Evolutionary conservation across 2,888 invertebrate genomes (phyloP).

Genomic region (Laspeyria flexula): DNA sequence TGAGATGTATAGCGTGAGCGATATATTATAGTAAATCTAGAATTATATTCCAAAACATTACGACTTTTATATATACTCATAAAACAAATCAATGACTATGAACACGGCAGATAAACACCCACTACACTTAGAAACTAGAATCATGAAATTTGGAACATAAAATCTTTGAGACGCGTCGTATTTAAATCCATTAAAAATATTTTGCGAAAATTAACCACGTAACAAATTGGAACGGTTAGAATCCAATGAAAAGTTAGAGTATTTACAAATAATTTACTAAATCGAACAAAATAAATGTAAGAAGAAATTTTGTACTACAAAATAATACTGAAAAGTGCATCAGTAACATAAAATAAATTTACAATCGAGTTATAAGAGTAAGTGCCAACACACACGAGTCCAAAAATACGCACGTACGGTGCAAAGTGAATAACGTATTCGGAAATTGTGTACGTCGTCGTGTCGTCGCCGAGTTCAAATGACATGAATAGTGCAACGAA

Average conservation of each 20-base stretch:
- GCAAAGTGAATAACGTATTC: conserved; percentile 44
- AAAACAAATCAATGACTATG: not conserved
- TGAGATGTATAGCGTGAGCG: not conserved
- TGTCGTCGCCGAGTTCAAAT: conserved; percentile 37
- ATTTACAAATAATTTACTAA: too few species aligned
- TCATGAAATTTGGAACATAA: too few species aligned
- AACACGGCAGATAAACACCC: not conserved
- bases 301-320: too few species aligned
- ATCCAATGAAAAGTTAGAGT: too few species aligned
- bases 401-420: conserved; percentile 40
- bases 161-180: too few species aligned
- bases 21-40: not conserved
- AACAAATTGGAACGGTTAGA: too few species aligned
- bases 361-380: conserved; percentile 43
- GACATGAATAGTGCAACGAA: conserved; percentile 42
- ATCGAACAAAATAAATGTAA: too few species aligned
- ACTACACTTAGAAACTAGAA: not conserved
- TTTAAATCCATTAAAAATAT: too few species aligned
- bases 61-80: not conserved
- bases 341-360: conserved; percentile 5
- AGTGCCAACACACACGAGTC: conserved; percentile 19
- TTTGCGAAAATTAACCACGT: too few species aligned
- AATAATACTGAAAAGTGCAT: not conserved
- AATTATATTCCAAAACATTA: not conserved
- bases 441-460: conserved; percentile 43